Conservation (phyloP, 2,888 invertebrate genomes). For the Steromphala cineraria region DNA sequence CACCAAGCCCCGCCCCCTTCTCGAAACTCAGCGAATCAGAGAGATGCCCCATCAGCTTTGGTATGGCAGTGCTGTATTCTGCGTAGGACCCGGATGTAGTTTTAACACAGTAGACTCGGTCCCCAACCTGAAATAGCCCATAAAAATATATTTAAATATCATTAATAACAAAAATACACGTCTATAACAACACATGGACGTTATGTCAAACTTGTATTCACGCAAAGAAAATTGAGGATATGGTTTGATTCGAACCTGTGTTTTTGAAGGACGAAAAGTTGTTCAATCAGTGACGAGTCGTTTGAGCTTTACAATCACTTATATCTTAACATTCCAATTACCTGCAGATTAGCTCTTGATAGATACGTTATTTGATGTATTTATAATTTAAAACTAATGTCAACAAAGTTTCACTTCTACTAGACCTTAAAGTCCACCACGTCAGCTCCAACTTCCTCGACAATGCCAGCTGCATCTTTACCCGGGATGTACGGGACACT, state of each 20-base stretch:
- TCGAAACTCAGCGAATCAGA: conserved; percentile 74
- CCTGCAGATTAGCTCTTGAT: too few species aligned
- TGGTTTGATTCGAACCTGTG: too few species aligned
- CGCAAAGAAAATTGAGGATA: too few species aligned
- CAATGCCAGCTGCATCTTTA: conserved; percentile 78
- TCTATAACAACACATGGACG: too few species aligned
- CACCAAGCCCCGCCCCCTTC: conserved; percentile 78
- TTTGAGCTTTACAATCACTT: too few species aligned
- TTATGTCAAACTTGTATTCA: too few species aligned
- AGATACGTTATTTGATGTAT: too few species aligned
- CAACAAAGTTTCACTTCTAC: neutral
- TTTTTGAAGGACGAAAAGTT: too few species aligned
- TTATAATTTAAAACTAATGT: neutral
- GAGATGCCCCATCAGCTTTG: conserved; percentile 72
- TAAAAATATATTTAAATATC: too few species aligned
- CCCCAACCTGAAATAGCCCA: conserved; percentile 71
- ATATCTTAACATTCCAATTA: too few species aligned
- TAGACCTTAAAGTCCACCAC: conserved; percentile 76
- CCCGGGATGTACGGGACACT: conserved; percentile 79
- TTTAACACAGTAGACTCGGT: conserved; percentile 74
- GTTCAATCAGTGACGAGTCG: too few species aligned
- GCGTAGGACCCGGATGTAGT: conserved; percentile 76
- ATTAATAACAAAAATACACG: too few species aligned
- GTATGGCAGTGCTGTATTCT: conserved; percentile 74
- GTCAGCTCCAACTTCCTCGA: conserved; percentile 75